Percentiles rank a stretch among this genome's conserved stretches.
Evolutionary conservation across 2,888 invertebrate species (phyloP).

Genomic region (Venustoraphidia nigricollis): DNA sequence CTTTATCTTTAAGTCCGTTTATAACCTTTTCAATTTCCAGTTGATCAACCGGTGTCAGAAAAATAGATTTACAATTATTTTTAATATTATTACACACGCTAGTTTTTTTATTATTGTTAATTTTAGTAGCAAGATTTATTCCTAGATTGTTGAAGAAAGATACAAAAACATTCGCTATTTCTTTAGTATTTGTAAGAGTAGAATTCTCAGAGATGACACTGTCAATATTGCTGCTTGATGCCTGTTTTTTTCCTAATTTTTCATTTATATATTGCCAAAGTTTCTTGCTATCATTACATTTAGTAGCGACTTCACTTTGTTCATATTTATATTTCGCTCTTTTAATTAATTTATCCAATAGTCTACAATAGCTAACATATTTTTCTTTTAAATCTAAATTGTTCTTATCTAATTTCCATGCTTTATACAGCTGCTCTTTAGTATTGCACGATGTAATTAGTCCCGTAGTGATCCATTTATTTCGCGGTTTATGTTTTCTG

Average conservation of each 20-base stretch:
- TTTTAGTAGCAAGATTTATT: not conserved
- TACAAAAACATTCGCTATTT: not conserved
- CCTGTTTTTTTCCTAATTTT: not conserved
- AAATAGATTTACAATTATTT: not conserved
- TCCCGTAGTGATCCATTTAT: not conserved
- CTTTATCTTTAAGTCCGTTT: not conserved
- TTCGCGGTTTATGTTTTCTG: not conserved
- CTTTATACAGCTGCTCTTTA: not conserved
- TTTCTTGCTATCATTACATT: not conserved
- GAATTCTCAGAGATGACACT: not conserved
- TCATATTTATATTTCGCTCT: not conserved
- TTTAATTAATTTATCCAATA: not conserved
- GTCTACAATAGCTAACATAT: not conserved
- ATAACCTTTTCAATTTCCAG: not conserved
- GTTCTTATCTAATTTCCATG: not conserved
- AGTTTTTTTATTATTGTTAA: not conserved
- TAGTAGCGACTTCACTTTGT: not conserved
- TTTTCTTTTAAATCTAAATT: not conserved
- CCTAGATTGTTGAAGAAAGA: not conserved
- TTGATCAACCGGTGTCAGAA: not conserved
- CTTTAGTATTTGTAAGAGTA: not conserved
- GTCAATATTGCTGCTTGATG: not conserved
- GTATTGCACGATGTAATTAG: not conserved
- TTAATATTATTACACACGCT: not conserved
- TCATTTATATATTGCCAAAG: not conserved